Conservation (phyloP, 2,113 vertebrate genomes). For the Amazona vittata region DNA sequence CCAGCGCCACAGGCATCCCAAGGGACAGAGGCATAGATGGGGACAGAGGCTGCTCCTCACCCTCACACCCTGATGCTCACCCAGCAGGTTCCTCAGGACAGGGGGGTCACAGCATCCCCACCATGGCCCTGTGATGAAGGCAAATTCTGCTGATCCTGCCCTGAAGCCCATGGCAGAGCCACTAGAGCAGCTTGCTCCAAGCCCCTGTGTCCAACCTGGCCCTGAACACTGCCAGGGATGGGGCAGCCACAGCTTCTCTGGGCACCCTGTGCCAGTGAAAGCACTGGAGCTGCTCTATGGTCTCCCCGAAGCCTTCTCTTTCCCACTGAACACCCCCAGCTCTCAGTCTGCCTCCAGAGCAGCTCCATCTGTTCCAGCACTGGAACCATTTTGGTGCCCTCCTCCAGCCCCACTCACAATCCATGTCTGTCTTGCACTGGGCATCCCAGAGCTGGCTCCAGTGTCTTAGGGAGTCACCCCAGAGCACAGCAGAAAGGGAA, state of each 20-base stretch:
- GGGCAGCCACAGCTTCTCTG: background rate
- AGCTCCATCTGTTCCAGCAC: background rate
- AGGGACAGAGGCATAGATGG: background rate
- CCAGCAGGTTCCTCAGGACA: rapidly evolving
- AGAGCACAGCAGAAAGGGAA: background rate
- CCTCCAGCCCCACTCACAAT: background rate
- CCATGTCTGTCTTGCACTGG: background rate
- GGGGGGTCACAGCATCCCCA: background rate
- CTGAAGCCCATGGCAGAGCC: background rate
- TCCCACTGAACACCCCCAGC: background rate
- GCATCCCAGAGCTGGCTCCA: background rate
- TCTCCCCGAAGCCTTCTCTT: background rate
- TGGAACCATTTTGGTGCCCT: rapidly evolving
- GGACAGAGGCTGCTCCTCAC: background rate
- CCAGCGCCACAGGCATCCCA: rapidly evolving
- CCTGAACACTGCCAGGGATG: background rate
- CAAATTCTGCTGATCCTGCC: background rate
- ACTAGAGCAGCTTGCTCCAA: background rate
- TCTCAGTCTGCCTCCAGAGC: background rate
- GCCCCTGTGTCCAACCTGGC: rapidly evolving
- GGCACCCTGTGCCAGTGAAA: background rate
- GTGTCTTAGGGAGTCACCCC: background rate
- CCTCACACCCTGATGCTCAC: background rate
- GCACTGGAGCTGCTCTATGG: background rate
- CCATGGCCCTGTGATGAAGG: background rate